A percentile compares a stretch with the other conserved stretches of the same genome.
Conservation (phyloP, 1,140 invertebrate species). For the Penaeus indicus region DNA sequence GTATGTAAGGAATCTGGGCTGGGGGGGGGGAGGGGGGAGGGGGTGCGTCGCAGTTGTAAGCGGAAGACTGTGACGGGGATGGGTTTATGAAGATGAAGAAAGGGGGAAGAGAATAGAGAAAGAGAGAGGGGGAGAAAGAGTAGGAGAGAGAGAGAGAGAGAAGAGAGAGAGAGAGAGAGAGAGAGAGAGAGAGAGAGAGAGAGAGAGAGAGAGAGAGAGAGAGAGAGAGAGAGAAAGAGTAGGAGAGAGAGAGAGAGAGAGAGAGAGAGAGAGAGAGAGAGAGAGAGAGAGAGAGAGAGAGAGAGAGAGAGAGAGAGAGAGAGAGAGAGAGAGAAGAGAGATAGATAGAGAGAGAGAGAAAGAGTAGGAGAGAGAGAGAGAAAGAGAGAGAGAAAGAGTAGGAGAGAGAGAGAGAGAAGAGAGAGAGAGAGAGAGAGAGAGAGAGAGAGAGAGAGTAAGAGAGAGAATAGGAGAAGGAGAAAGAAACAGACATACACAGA, state of each 20-base stretch:
- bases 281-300: neutral
- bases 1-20: neutral
- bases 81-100: neutral
- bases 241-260: neutral
- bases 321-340: slow-evolving; percentile 12
- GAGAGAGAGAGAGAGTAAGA: slow-evolving; percentile 4
- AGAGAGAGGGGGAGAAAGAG: neutral
- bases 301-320: neutral
- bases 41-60: neutral
- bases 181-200: neutral
- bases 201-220: neutral
- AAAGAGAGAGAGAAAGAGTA: neutral
- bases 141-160: neutral
- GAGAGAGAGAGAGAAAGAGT: neutral
- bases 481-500: slow-evolving; percentile 1
- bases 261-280: neutral
- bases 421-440: neutral
- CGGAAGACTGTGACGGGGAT: neutral
- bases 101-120: too few species aligned
- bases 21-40: neutral
- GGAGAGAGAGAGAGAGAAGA: neutral
- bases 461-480: slow-evolving; percentile 30
- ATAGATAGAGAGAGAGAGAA: neutral
- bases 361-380: neutral
- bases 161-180: neutral